These are phyloP conservation scores for Epinotia nisella DNA, from an alignment of 2,888 invertebrate species.

Conservation along the genomic window DNA sequence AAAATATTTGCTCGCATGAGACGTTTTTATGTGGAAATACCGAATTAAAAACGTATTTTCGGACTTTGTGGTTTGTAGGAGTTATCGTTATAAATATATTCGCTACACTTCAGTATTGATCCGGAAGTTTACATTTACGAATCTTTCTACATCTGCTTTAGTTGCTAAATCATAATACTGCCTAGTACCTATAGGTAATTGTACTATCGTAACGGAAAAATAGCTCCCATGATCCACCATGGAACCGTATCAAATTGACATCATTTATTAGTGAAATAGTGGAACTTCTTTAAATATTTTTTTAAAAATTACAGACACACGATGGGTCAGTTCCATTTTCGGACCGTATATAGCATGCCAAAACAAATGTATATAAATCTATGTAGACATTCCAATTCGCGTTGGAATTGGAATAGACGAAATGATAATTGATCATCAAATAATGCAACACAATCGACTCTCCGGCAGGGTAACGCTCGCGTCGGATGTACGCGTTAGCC, in stretches of 20 bases:
- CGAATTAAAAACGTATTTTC: conserved; percentile 33
- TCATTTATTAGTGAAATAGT: background rate
- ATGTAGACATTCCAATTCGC: background rate
- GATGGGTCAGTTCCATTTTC: no score
- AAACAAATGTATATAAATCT: background rate
- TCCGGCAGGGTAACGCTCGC: conserved; percentile 53
- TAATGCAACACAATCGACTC: conserved; percentile 46
- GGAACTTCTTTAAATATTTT: no score
- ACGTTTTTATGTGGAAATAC: conserved; percentile 49
- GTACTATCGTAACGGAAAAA: no score
- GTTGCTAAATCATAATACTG: no score
- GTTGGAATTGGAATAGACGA: background rate
- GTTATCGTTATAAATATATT: background rate
- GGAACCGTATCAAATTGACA: background rate
- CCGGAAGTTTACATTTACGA: background rate
- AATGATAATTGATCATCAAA: conserved; percentile 9
- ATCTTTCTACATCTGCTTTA: background rate
- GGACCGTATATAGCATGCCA: background rate
- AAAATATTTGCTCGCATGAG: conserved; percentile 59
- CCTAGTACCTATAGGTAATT: no score
- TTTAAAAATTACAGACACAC: no score
- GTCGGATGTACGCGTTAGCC: conserved; percentile 74
- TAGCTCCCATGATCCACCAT: background rate
- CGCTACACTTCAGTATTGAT: background rate
- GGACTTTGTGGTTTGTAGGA: conserved; percentile 8